These are phyloP conservation scores for Gryon sp. DNA, from an alignment of 1,140 invertebrate species.

Conservation along the genomic window DNA sequence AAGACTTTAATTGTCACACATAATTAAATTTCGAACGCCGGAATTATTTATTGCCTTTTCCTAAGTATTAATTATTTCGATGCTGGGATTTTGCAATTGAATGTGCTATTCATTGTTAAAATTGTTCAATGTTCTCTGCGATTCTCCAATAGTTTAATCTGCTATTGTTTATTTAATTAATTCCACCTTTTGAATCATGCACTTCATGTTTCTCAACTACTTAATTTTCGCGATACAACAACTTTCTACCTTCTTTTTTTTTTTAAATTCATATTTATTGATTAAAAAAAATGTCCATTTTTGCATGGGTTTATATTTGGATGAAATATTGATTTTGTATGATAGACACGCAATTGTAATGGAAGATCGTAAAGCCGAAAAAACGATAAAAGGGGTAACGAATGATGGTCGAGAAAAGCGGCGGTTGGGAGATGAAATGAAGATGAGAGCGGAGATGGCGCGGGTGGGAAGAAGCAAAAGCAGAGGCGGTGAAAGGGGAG, in stretches of 20 bases:
- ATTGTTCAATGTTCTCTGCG: constrained; percentile 6
- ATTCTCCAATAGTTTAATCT: constrained; percentile 3
- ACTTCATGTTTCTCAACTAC: neutral
- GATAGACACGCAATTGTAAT: constrained; percentile 1
- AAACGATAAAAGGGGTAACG: constrained; percentile 58
- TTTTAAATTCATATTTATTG: too few relatives aligned
- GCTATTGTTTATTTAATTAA: neutral
- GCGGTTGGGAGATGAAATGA: constrained; percentile 48
- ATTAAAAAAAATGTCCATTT: neutral
- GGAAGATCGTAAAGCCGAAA: constrained; percentile 35
- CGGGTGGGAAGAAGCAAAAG: constrained; percentile 57
- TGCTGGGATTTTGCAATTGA: constrained; percentile 10
- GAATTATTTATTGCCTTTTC: constrained; percentile 30
- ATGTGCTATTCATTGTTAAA: constrained; percentile 21
- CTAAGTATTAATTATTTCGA: constrained; percentile 27
- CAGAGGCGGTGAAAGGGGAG: constrained; percentile 48
- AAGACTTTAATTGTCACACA: constrained; percentile 27
- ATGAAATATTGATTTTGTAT: too few relatives aligned
- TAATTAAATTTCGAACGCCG: constrained; percentile 19
- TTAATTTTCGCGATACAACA: neutral
- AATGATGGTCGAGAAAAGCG: constrained; percentile 49
- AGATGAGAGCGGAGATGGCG: constrained; percentile 39
- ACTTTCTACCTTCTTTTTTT: too few relatives aligned
- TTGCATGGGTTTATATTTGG: too few relatives aligned
- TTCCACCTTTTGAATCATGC: too few relatives aligned